Base-by-base conservation (phyloP, 1,140 invertebrate genomes). In the Nylanderia fulva region DNA sequence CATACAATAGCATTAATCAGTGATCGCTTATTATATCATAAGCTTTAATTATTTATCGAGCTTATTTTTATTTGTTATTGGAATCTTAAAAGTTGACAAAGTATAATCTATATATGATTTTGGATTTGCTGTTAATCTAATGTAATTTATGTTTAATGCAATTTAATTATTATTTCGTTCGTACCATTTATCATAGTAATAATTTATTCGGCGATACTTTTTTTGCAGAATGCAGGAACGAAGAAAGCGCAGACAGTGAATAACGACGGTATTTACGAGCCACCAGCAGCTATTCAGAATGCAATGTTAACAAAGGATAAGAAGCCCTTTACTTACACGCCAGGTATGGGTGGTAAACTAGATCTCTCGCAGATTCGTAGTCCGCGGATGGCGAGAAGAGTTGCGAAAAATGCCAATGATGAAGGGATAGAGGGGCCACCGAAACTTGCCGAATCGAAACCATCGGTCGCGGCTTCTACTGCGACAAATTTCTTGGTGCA, bases 241-340 rank as follows among this genome's bases (percentile, higher is more conserved):
- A 86, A 88, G 76, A 90, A 91, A 42, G 39, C 85, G 60, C 90
- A 90, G 33, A n/a, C 79, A 56, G 89, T 61, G 48, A 88, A 54
- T 85, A 92, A 90, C 61, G 91, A 93, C 24, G 29, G 29, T 33
- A 61, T 83, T 7, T 95, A 94, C 75, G 97, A 98, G 92, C 97
- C 98, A 61, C 98, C 98, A 79, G 96, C 97, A 58, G 98, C 98
- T 64, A 97, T 99, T 39, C 98, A 98, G 92, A 98, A 98, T 91
- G 98, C 98, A 6, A 98, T 99, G 98, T 97, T 98, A 96, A 98
- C 97, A 85, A 98, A 98, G 95, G 98, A 99, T 92, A 99, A 99
- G 93, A 99, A 98, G 92, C 98, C 98, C 1, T 99, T 99, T 93
- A 99, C 98, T 2, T 99, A 99, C 92, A 98, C 98, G 18, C 98